Percentiles rank a stretch among this genome's conserved stretches.
Conservation (phyloP, 2,888 invertebrate species). For the Troides aeacus region DNA sequence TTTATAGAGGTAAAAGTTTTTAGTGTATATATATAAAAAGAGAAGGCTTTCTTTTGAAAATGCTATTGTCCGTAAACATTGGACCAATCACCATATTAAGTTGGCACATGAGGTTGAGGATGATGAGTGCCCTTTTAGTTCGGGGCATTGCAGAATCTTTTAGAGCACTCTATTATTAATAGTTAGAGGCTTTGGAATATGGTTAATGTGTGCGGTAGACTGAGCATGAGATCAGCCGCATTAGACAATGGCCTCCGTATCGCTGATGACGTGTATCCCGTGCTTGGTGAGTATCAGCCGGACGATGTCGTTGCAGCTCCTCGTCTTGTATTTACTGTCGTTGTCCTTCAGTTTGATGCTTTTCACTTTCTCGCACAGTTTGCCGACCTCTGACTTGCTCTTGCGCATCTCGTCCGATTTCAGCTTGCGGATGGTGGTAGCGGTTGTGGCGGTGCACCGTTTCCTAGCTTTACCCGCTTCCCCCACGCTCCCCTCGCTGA, state of each 20-base stretch:
- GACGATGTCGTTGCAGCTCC: slow-evolving; percentile 81
- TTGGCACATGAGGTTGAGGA: too few relatives aligned
- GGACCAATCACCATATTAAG: too few relatives aligned
- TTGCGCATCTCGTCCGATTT: slow-evolving; percentile 68
- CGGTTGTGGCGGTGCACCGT: slow-evolving; percentile 48
- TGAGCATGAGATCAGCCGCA: too few relatives aligned
- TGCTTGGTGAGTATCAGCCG: slow-evolving; percentile 88
- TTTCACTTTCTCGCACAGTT: slow-evolving; percentile 71
- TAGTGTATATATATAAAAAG: too few relatives aligned
- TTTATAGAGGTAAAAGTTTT: too few relatives aligned
- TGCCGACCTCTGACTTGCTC: slow-evolving; percentile 74
- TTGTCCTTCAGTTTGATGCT: slow-evolving; percentile 69
- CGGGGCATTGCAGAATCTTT: too few relatives aligned
- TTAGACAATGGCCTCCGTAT: slow-evolving; percentile 86
- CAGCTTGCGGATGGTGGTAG: slow-evolving; percentile 63
- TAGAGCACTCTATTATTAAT: too few relatives aligned
- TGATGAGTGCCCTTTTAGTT: too few relatives aligned
- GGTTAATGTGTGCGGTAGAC: too few relatives aligned
- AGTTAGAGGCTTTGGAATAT: too few relatives aligned
- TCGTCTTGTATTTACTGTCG: slow-evolving; percentile 62
- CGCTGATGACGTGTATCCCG: slow-evolving; percentile 88
- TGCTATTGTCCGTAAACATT: too few relatives aligned
- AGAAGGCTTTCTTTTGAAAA: too few relatives aligned
- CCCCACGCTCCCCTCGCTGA: slow-evolving; percentile 65
- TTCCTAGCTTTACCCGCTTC: slow-evolving; percentile 52